Percentiles rank a stretch among this genome's conserved stretches.
phyloP scores from a whole-genome alignment of 2,113 vertebrate species.

The Oryctolagus cuniculus region mOryCun1.1 NC_091445.1:28412001-28412500 shows the following conservation, averaged over 20 bases:
- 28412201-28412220: not conserved
- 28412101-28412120: not conserved
- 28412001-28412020: not conserved
- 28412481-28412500: slow-evolving; percentile 78
- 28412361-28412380: slow-evolving; percentile 26
- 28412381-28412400: slow-evolving; percentile 65
- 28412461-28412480: slow-evolving; percentile 79
- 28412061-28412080: not conserved
- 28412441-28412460: slow-evolving; percentile 63
- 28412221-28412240: not conserved
- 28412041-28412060: not conserved
- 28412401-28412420: slow-evolving; percentile 61
- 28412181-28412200: not conserved
- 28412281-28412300: not conserved
- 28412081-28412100: not conserved
- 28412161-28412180: not conserved
- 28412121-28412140: not conserved
- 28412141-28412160: not conserved
- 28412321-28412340: slow-evolving; percentile 19
- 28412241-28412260: not conserved
- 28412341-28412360: slow-evolving; percentile 53
- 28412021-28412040: not conserved
- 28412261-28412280: not conserved
- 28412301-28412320: not conserved
- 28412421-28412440: slow-evolving; percentile 77